Conservation (phyloP, 2,797 vertebrate species). For the Eutrigla gurnardus region DNA sequence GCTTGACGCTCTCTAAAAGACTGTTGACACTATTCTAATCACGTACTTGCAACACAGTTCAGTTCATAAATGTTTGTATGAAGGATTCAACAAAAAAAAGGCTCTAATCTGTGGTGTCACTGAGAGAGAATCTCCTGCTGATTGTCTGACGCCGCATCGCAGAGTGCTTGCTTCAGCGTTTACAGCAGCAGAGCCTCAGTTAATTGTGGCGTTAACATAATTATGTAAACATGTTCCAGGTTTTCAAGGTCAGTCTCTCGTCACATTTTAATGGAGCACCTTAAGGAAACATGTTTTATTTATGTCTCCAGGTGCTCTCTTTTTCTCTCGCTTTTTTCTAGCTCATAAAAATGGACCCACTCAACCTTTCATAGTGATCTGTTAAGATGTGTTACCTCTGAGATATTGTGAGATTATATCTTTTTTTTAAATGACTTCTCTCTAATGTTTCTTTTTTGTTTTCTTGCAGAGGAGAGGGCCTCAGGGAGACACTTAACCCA, state of each 20-base stretch:
- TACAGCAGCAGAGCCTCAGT: conserved; percentile 5
- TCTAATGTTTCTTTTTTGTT: conserved; percentile 35
- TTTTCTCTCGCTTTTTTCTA: background rate
- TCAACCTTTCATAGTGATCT: conserved; percentile 20
- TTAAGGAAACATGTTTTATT: conserved; percentile 54
- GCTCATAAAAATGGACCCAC: conserved; percentile 15
- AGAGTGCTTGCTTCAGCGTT: conserved; percentile 29
- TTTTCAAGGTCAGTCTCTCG: conserved; percentile 43
- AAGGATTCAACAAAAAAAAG: conserved; percentile 8
- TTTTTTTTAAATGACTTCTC: background rate
- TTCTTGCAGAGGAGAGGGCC: conserved; percentile 61
- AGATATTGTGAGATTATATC: background rate
- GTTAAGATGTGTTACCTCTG: conserved; percentile 12
- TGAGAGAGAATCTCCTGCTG: conserved; percentile 4
- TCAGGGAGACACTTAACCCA: conserved; percentile 30
- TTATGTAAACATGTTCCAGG: conserved; percentile 32
- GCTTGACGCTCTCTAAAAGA: background rate
- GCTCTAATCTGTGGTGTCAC: conserved; percentile 1
- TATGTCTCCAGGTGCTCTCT: conserved; percentile 21
- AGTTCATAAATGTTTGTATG: conserved; percentile 9
- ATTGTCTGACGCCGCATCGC: conserved; percentile 3
- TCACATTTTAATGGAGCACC: conserved; percentile 45
- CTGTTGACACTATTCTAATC: background rate
- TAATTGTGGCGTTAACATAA: conserved; percentile 36
- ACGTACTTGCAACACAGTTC: background rate